Conservation (phyloP, 2,797 vertebrate species). For the Tamandua tetradactyla region DNA sequence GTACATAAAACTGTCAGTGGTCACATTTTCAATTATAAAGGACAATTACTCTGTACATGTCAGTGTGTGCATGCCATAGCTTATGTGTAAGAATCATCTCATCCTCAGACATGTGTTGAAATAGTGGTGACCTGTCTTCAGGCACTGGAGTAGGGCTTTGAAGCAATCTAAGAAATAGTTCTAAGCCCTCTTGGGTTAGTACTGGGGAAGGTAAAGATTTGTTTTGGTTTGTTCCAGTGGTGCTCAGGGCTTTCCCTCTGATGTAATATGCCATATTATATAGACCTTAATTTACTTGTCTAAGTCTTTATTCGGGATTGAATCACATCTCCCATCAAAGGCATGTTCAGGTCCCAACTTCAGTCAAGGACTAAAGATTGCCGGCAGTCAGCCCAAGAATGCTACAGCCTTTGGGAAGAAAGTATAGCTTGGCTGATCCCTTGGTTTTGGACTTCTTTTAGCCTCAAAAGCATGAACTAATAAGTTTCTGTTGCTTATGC, state of each 20-base stretch:
- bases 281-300: neutral
- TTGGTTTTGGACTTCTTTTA: no score
- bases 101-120: neutral
- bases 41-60: slow-evolving; percentile 30
- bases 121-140: neutral
- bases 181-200: neutral
- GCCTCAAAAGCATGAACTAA: no score
- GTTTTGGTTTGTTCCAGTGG: neutral
- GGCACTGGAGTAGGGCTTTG: neutral
- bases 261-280: no score
- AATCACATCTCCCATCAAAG: no score
- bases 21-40: slow-evolving; percentile 50
- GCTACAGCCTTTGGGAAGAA: no score
- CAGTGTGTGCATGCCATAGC: neutral
- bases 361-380: no score
- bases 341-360: no score
- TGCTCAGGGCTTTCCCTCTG: neutral
- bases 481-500: no score
- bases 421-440: no score
- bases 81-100: neutral
- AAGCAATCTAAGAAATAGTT: neutral
- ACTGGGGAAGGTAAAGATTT: neutral
- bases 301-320: no score
- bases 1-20: slow-evolving; percentile 64
- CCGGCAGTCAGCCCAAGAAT: no score